Base-by-base conservation (phyloP, 2,888 invertebrate species). In the Catocala nupta region DNA sequence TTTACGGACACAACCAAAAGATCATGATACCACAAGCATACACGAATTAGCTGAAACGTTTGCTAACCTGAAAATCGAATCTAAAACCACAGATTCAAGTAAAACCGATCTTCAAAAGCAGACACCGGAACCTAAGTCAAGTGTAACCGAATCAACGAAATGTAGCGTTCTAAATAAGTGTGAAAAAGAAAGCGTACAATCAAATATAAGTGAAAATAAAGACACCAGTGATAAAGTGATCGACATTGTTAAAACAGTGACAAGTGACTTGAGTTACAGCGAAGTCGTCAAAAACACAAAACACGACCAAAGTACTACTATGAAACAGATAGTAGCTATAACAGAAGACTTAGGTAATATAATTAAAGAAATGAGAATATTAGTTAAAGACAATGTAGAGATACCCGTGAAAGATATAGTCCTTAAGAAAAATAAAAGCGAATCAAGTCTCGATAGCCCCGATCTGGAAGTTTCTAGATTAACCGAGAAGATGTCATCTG, bases 401-500 rank as follows among this genome's bases (percentile, higher is more conserved):
- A 12, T 44, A 33, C 54, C 63, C 33, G 39, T 58, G 77, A 80
- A 83, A 74, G 91, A 92, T 77, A 89, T 93, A 83, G 87, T 91
- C 67, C 88, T 94, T 84, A 94, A 94, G 87, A 94, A 94, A 66
- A 93, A 94, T 80, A 93, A 92, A 71, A 94, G 93, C 63, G 94
- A 94, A 76, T 94, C 94, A 11, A 94, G 93, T 75, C 78, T 94
- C n/a, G 95, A 95, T 59, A 94, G 94, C 75, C 94, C 95, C 0
- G 95, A 95, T 74, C 73, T 94, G 66, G 95, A 95, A 81, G 94
- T 94, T 0, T 95, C 94, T 45, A 87, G 93, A 68, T 80, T 94
- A 5, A 94, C 95, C 92, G 89, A 91, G 69, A 92, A 90, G 55
- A 43, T 87, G 43, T 36, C 87, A 5, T 92, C 92, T 73, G 90